Evolutionary conservation across 2,888 invertebrate genomes (phyloP), one percentile per base, ranked within the genome.

Genomic region (Conops quadrifasciatus): DNA sequence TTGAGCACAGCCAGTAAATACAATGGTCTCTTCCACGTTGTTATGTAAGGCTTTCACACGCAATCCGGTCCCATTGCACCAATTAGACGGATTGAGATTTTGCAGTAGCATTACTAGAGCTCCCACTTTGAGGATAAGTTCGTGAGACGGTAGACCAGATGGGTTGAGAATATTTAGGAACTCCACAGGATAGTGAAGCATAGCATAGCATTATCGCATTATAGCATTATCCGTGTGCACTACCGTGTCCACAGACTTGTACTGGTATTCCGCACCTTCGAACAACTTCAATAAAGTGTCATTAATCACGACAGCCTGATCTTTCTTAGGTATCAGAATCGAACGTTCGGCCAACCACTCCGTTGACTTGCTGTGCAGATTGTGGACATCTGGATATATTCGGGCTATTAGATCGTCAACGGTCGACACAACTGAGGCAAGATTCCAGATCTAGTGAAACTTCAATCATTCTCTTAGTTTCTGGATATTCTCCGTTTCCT

Each of bases 61-160:
- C 30, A 60, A 36, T 30, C 60, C 4, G n/a, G 60, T 60, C 16
- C 60, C 60, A 26, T 60, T 60, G 60, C 60, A 60, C 45, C n/a
- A n/a, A n/a, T n/a, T 60, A 5, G 36, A 9, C n/a, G 60, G 60
- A 36, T 36, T 60, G 13, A 60, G 43, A 36, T 60, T 60, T 5
- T 36, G n/a, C 30, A 60, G 60, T 19, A 60, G 15, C 36, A 60
- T 2, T 15, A 60, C 19, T 19, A 36, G 60, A 15, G 60, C 30
- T 16, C 60, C 60, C 9, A 60, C 36, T n/a, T 60, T 60, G n/a
- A 30, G 36, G 19, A 28, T n/a, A 16, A 60, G 36, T 36, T 30
- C 16, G n/a, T 60, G 60, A 13, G 36, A 15, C 19, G 60, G 60
- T 19, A 60, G 30, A n/a, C 60, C 60, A n/a, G 36, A 19, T n/a